Base-by-base conservation (phyloP, 2,888 invertebrate species). In the Dione juno region DNA sequence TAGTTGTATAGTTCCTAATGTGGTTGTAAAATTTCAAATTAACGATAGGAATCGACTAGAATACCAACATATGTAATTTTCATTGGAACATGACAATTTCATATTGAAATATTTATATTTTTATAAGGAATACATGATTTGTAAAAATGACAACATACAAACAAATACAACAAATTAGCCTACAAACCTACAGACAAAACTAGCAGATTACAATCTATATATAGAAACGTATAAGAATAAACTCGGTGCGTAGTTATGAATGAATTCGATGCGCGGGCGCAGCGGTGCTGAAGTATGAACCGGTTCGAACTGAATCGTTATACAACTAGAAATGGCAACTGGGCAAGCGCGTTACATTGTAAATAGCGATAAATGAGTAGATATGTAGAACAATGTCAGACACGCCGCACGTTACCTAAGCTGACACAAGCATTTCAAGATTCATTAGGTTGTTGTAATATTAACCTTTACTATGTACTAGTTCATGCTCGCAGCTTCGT, bases 241-340 rank as follows among this genome's bases (percentile, higher is more conserved):
- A 57, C 37, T 21, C 21, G 19, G 50, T 54, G 10, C 21, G 69
- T 43, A 65, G 58, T 66, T 68, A 71, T 75, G 73, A 75, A 75
- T 75, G 74, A 72, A 66, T 66, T 65, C 58, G 57, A 70, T 67
- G 64, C 70, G 67, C 58, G 43, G 43, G 65, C 58, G 63, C 45
- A 61, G 71, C 41, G 71, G 53, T 50, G 66, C 59, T 70, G 67
- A 71, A 75, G 69, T 72, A 69, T 41, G 74, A 74, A 75, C 76
- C 74, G 77, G 76, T 70, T 63, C 45, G 35, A 67, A 70, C 74
- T 73, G 73, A 76, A 74, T 75, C 48, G 50, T 74, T 73, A 74
- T 69, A 72, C 69, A 75, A 75, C 71, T 72, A 70, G 72, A 74
- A 73, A 75, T 73, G 66, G 70, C 67, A 71, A 73, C 57, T 57